Percentiles rank a stretch among this genome's conserved stretches.
Evolutionary conservation across 2,113 vertebrate species (phyloP).

Genomic region (Thamnophis sirtalis): DNA sequence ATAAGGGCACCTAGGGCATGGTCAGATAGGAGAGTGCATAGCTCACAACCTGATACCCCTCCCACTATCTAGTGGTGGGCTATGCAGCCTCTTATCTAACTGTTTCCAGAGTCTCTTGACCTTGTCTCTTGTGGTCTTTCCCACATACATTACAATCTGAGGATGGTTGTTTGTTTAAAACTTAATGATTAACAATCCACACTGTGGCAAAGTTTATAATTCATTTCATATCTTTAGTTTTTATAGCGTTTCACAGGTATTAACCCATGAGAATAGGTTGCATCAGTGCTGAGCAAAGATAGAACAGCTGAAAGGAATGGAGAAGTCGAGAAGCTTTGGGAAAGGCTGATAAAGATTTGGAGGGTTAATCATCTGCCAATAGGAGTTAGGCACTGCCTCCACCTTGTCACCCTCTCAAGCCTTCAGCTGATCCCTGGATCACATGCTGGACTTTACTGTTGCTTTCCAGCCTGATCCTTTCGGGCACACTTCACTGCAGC

Average conservation of each 20-base stretch:
- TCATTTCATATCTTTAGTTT: not conserved
- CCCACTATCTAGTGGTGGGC: not conserved
- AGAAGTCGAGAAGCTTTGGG: not conserved
- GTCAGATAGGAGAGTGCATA: not conserved
- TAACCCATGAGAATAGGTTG: not conserved
- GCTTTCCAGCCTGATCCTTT: slow-evolving; percentile 24
- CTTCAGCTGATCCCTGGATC: slow-evolving; percentile 7
- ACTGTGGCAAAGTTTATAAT: not conserved
- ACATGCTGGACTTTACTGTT: slow-evolving; percentile 6
- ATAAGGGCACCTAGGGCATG: not conserved
- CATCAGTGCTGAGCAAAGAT: not conserved
- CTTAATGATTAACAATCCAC: not conserved
- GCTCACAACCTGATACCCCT: not conserved
- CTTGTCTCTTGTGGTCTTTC: not conserved
- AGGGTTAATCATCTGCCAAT: not conserved
- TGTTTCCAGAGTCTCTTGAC: not conserved
- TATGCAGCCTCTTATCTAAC: not conserved
- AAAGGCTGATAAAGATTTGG: not conserved
- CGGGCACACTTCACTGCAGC: not conserved
- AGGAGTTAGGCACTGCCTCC: not conserved
- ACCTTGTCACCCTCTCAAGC: slow-evolving; percentile 14
- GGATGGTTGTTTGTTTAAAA: not conserved
- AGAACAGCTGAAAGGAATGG: not conserved
- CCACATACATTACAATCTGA: not conserved
- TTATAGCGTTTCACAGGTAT: not conserved